These are phyloP conservation scores for Semnornis frantzii DNA, from an alignment of 2,113 vertebrate genomes.

Conservation along the genomic window DNA sequence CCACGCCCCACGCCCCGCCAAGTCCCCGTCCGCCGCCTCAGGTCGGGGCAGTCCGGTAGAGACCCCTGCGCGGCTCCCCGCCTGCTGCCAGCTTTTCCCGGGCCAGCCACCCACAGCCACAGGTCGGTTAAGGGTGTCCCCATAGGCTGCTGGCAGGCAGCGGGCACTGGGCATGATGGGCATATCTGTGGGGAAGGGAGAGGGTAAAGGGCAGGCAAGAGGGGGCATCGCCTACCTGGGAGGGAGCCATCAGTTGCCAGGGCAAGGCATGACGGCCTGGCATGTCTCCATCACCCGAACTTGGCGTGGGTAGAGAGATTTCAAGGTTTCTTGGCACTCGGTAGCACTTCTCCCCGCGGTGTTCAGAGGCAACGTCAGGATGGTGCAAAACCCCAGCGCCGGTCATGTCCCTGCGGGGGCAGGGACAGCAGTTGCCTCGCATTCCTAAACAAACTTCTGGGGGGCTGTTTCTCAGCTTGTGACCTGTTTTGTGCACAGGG, in stretches of 20 bases:
- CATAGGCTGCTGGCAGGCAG: neutral
- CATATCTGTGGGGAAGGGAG: too few species aligned
- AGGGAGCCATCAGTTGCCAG: neutral
- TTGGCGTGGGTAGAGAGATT: neutral
- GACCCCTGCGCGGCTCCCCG: accelerated
- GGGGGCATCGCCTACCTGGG: neutral
- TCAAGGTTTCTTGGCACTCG: neutral
- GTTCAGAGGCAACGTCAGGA: accelerated
- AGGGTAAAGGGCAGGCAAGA: neutral
- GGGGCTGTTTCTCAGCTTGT: neutral
- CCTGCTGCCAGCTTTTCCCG: accelerated
- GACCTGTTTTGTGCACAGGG: neutral
- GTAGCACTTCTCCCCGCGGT: neutral
- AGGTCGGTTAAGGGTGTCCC: neutral
- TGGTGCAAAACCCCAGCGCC: neutral
- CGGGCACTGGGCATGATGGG: accelerated
- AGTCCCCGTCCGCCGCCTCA: accelerated
- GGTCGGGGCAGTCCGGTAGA: accelerated
- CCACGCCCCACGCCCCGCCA: neutral
- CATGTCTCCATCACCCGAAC: accelerated
- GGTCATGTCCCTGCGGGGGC: too few species aligned
- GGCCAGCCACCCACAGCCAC: neutral
- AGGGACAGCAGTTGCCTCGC: neutral
- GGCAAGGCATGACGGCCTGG: neutral
- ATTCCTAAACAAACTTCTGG: neutral